These are phyloP conservation scores for Helogale parvula DNA, from an alignment of 2,113 vertebrate genomes.

Conservation along the genomic window DNA sequence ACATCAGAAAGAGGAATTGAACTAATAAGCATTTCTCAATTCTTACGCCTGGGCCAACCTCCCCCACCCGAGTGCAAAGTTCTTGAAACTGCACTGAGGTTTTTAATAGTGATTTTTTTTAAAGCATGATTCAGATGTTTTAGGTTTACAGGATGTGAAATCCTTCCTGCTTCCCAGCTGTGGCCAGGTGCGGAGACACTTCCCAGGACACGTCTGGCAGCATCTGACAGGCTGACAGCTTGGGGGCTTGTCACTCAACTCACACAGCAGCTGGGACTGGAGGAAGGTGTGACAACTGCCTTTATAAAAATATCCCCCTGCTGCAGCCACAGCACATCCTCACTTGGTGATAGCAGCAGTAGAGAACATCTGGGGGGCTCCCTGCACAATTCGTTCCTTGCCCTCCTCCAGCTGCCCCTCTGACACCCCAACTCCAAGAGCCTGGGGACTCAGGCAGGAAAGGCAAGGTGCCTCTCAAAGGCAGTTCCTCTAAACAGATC, in stretches of 20 bases:
- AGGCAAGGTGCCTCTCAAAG: not conserved
- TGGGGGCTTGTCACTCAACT: constrained; percentile 73
- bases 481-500: not conserved
- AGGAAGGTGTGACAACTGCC: constrained; percentile 38
- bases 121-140: constrained; percentile 43
- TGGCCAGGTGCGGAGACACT: constrained; percentile 67
- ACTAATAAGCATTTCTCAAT: constrained; percentile 77
- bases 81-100: constrained; percentile 51
- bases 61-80: constrained; percentile 41
- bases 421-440: not conserved
- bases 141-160: constrained; percentile 68
- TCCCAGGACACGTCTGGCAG: constrained; percentile 56
- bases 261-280: constrained; percentile 74
- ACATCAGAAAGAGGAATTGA: constrained; percentile 76
- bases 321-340: constrained; percentile 12
- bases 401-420: not conserved
- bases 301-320: constrained; percentile 67
- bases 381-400: not conserved
- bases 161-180: constrained; percentile 49
- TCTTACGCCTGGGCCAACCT: constrained; percentile 68
- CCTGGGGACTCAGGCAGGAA: not conserved
- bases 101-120: constrained; percentile 47
- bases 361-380: constrained; percentile 37
- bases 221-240: constrained; percentile 76
- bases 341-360: constrained; percentile 15